phyloP scores from a whole-genome alignment of 2,113 vertebrate genomes.

The Hemibagrus wyckioides region DNA sequence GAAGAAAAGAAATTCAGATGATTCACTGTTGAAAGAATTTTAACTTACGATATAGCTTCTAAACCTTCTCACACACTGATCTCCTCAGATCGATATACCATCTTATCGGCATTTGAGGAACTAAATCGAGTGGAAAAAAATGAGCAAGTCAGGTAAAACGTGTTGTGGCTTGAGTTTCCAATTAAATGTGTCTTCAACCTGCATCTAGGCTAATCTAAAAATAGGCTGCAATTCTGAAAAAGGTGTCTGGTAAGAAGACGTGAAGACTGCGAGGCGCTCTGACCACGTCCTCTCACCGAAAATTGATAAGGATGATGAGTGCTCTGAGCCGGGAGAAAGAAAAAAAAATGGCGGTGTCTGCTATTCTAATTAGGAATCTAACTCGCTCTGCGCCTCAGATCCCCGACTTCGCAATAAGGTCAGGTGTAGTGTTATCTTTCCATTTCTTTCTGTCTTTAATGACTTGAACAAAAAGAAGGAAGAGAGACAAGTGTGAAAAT shows the following conservation, averaged over 20 bases:
- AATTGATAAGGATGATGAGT: neutral
- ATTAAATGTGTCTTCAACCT: conserved; percentile 10
- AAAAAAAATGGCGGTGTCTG: neutral
- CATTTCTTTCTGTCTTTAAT: neutral
- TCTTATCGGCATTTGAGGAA: neutral
- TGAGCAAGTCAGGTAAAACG: neutral
- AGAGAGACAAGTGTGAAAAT: neutral
- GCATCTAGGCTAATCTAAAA: conserved; percentile 14
- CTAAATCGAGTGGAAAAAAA: neutral
- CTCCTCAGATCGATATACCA: neutral
- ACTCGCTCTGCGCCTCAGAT: neutral
- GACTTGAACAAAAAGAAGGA: neutral
- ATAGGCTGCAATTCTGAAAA: neutral
- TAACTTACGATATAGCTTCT: too few species aligned
- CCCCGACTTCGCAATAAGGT: neutral
- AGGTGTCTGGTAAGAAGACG: conserved; percentile 19
- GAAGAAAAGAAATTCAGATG: neutral
- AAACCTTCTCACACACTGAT: neutral
- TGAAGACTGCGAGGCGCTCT: neutral
- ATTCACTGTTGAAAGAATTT: neutral
- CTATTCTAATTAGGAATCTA: neutral
- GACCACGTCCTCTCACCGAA: neutral
- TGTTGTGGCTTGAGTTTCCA: neutral
- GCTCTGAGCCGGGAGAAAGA: neutral
- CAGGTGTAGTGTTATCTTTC: neutral